Conservation (phyloP, 2,888 invertebrate species). For the Diadromus collaris region DNA sequence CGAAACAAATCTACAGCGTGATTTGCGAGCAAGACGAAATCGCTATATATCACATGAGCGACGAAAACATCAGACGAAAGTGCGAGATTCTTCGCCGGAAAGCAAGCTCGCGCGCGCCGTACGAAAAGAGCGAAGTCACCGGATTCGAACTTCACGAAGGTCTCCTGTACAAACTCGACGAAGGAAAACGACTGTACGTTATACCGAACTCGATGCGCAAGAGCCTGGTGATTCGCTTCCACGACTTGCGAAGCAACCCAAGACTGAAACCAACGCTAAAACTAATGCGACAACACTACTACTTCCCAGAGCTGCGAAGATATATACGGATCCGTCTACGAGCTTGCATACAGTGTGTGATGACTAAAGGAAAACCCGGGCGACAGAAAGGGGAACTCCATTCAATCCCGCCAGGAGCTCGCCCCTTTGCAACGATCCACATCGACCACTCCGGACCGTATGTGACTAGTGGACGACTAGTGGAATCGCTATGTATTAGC, state of each 20-base stretch:
- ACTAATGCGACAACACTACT: conserved; percentile 13
- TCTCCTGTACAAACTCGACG: conserved; percentile 38
- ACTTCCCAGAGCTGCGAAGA: conserved; percentile 34
- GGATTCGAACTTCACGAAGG: conserved; percentile 46
- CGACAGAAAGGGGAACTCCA: conserved; percentile 24
- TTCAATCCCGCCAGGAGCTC: conserved; percentile 55
- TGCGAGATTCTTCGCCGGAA: conserved; percentile 15
- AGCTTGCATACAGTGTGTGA: conserved; percentile 58
- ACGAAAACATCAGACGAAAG: conserved; percentile 5
- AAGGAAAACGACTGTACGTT: conserved; percentile 18
- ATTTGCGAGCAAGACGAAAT: conserved; percentile 3
- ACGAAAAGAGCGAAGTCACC: not conserved
- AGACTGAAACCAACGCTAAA: conserved; percentile 45
- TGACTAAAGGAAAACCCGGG: conserved; percentile 39
- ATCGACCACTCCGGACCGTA: conserved; percentile 25
- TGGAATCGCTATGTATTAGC: conserved; percentile 51
- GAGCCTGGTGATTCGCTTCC: conserved; percentile 25
- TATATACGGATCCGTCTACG: not conserved
- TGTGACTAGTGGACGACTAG: conserved; percentile 34
- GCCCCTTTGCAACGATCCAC: conserved; percentile 58
- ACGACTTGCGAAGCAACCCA: conserved; percentile 54
- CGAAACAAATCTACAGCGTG: not conserved
- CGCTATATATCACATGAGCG: conserved; percentile 1
- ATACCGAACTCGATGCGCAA: conserved; percentile 36
- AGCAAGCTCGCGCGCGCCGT: not conserved